Conservation (phyloP, 2,113 vertebrate species). For the Sorex araneus region DNA sequence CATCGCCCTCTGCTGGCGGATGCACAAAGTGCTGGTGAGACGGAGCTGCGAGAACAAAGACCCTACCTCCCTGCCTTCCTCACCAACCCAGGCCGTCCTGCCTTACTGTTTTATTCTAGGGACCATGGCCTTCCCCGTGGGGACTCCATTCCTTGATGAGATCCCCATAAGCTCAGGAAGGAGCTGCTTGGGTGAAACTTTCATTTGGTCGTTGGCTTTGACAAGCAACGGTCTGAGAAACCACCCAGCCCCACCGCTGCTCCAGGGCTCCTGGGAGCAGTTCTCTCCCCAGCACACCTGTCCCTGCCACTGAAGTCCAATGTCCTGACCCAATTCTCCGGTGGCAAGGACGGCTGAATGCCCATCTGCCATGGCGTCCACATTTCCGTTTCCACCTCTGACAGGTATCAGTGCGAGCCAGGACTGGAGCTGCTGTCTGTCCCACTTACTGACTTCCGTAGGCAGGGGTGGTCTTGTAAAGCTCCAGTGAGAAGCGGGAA, state of each 20-base stretch:
- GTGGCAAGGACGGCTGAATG: background rate
- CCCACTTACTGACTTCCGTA: background rate
- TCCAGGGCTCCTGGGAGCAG: background rate
- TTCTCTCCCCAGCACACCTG: background rate
- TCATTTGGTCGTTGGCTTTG: background rate
- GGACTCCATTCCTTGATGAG: background rate
- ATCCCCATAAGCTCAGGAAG: background rate
- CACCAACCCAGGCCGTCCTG: too few relatives aligned
- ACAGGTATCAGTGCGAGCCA: rapidly evolving
- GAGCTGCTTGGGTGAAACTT: background rate
- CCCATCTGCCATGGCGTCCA: background rate
- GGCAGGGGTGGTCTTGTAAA: background rate
- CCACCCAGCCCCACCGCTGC: background rate
- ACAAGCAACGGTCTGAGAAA: background rate
- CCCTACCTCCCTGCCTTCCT: rapidly evolving
- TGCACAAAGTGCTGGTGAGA: background rate
- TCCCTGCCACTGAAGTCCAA: background rate
- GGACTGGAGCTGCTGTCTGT: background rate
- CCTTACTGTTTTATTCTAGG: background rate
- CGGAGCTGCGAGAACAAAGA: conserved; percentile 32
- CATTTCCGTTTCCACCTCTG: background rate
- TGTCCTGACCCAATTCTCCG: background rate
- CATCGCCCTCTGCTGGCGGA: conserved; percentile 70
- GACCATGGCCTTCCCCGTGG: background rate
- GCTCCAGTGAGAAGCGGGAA: background rate